phyloP scores from a whole-genome alignment of 1,140 invertebrate species.

The Gryon sp. region DNA sequence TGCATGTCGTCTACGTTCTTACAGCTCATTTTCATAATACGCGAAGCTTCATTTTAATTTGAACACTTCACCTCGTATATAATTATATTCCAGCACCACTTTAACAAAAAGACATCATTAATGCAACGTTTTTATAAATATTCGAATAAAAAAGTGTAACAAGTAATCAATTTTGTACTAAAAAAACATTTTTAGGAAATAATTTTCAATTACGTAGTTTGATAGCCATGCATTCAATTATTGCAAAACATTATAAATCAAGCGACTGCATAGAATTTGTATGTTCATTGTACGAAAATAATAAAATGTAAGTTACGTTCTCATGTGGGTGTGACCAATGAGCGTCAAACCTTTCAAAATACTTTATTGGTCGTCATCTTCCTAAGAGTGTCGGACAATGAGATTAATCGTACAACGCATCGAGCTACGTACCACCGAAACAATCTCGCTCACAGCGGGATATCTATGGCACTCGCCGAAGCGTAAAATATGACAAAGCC shows the following conservation, averaged over 20 bases:
- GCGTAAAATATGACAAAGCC: slow-evolving; percentile 56
- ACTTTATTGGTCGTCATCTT: slow-evolving; percentile 58
- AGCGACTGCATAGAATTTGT: slow-evolving; percentile 1
- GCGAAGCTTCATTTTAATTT: neutral
- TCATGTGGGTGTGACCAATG: slow-evolving; percentile 44
- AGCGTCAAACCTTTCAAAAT: slow-evolving; percentile 46
- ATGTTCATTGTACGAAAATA: slow-evolving; percentile 15
- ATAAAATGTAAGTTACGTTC: slow-evolving; percentile 22
- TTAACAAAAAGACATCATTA: too few species aligned
- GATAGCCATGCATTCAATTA: too few species aligned
- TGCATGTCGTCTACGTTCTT: slow-evolving; percentile 30
- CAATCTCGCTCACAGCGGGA: slow-evolving; percentile 57
- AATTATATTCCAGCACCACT: too few species aligned
- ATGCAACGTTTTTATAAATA: too few species aligned
- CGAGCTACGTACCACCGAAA: slow-evolving; percentile 48
- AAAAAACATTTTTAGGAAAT: too few species aligned
- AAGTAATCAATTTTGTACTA: too few species aligned
- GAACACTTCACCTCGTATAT: too few species aligned
- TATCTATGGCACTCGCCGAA: slow-evolving; percentile 47
- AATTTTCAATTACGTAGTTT: too few species aligned
- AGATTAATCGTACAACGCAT: slow-evolving; percentile 43
- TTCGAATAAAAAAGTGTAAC: too few species aligned
- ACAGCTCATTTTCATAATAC: slow-evolving; percentile 18
- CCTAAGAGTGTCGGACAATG: slow-evolving; percentile 42
- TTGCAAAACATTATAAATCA: neutral